Evolutionary conservation across 2,888 invertebrate species (phyloP).

Genomic region (Epinotia ramella): DNA sequence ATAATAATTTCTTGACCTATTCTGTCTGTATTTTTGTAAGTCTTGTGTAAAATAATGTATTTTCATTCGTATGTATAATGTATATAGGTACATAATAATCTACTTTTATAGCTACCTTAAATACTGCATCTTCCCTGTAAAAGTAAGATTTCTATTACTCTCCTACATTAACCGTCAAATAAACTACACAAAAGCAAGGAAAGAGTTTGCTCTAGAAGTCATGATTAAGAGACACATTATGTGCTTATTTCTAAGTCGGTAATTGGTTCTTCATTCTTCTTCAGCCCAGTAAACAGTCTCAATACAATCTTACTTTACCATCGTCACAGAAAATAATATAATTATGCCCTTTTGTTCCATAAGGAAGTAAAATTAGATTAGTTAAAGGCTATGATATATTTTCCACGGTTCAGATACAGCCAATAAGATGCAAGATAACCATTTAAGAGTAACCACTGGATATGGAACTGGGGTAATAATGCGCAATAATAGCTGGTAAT

Average conservation of each 20-base stretch:
- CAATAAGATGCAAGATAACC: conserved; percentile 45
- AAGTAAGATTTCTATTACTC: too few relatives aligned
- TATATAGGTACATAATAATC: too few relatives aligned
- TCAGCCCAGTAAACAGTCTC: neutral
- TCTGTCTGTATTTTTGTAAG: too few relatives aligned
- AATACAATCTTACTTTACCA: conserved; percentile 26
- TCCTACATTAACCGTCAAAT: neutral
- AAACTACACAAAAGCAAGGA: neutral
- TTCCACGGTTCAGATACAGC: conserved; percentile 38
- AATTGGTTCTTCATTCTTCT: neutral
- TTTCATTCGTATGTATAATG: too few relatives aligned
- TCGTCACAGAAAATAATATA: conserved; percentile 26
- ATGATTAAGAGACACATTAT: neutral
- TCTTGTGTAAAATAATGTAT: too few relatives aligned
- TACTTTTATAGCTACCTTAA: too few relatives aligned
- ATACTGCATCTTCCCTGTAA: too few relatives aligned
- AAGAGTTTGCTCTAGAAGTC: neutral
- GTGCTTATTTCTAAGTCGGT: neutral
- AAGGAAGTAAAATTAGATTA: conserved; percentile 38
- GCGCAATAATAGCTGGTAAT: conserved; percentile 24
- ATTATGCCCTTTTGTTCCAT: conserved; percentile 38
- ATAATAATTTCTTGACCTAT: too few relatives aligned
- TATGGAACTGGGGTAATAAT: conserved; percentile 37
- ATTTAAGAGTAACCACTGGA: conserved; percentile 40
- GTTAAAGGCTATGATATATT: conserved; percentile 31